phyloP scores from a whole-genome alignment of 1,140 invertebrate species.

The Caenorhabditis latens region DNA sequence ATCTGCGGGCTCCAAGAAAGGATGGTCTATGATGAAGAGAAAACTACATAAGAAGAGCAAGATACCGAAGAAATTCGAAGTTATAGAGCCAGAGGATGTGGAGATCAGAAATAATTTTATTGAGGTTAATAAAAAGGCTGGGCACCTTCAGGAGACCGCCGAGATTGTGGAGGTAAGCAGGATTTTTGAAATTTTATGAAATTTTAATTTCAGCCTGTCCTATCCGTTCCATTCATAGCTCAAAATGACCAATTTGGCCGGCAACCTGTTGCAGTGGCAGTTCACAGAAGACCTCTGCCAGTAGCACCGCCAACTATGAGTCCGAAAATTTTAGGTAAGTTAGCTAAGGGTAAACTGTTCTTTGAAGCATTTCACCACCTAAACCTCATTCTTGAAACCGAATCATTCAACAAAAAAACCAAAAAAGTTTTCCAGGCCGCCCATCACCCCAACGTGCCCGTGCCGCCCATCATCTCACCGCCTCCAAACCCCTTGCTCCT shows the following conservation, averaged over 20 bases:
- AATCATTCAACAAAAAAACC: too few relatives aligned
- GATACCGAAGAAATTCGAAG: not conserved
- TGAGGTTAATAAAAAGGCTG: not conserved
- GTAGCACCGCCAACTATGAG: constrained; percentile 26
- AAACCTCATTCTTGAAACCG: too few relatives aligned
- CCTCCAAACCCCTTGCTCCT: not conserved
- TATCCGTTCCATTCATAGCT: not conserved
- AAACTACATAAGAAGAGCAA: constrained; percentile 32
- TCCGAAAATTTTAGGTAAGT: not conserved
- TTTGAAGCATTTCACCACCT: too few relatives aligned
- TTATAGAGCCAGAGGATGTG: not conserved
- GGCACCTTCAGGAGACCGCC: constrained; percentile 18
- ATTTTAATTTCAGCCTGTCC: not conserved
- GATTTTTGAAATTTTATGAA: not conserved
- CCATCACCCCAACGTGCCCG: not conserved
- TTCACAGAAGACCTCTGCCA: not conserved
- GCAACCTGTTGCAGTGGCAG: not conserved
- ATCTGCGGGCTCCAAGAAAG: not conserved
- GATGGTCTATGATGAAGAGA: constrained; percentile 21
- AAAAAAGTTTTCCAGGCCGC: too few relatives aligned
- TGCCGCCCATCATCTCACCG: not conserved
- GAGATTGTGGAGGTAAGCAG: constrained; percentile 7
- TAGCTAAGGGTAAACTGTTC: too few relatives aligned
- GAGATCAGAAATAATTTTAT: constrained; percentile 5
- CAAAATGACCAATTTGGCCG: constrained; percentile 37